These are phyloP conservation scores for Aethes cnicana DNA, from an alignment of 2,888 invertebrate species.

Conservation along the genomic window DNA sequence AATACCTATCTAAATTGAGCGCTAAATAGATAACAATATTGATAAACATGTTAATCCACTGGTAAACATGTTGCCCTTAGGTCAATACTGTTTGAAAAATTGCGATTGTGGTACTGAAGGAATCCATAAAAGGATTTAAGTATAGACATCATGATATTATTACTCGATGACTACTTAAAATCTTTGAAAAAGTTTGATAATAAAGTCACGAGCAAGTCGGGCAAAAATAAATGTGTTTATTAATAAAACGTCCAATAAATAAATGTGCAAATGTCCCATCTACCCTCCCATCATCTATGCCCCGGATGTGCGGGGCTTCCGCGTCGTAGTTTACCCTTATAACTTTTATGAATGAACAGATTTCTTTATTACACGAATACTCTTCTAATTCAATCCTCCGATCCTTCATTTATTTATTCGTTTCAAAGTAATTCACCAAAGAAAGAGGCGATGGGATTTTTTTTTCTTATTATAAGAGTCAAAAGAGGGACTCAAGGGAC, in stretches of 20 bases:
- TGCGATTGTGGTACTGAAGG: no score
- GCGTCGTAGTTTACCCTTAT: constrained; percentile 67
- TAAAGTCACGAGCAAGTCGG: no score
- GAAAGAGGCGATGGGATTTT: constrained; percentile 57
- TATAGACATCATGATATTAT: no score
- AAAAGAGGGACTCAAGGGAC: constrained; percentile 64
- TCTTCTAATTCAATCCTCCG: constrained; percentile 73
- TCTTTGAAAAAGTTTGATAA: no score
- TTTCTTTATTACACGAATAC: constrained; percentile 75
- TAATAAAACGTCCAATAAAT: not conserved
- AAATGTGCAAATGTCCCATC: not conserved
- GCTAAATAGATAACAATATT: no score
- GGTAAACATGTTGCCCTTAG: no score
- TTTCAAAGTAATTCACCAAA: constrained; percentile 72
- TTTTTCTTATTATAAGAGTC: constrained; percentile 79
- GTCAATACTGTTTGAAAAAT: no score
- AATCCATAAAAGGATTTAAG: no score
- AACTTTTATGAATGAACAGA: constrained; percentile 71
- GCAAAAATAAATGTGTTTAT: not conserved
- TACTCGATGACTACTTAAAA: no score
- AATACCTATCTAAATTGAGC: no score
- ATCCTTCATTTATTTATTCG: constrained; percentile 68
- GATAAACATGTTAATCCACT: no score
- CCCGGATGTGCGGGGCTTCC: constrained; percentile 49
- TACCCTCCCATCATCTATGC: constrained; percentile 4